Evolutionary conservation across 2,888 invertebrate genomes (phyloP).

Genomic region (Rhyacophila evoluta): DNA sequence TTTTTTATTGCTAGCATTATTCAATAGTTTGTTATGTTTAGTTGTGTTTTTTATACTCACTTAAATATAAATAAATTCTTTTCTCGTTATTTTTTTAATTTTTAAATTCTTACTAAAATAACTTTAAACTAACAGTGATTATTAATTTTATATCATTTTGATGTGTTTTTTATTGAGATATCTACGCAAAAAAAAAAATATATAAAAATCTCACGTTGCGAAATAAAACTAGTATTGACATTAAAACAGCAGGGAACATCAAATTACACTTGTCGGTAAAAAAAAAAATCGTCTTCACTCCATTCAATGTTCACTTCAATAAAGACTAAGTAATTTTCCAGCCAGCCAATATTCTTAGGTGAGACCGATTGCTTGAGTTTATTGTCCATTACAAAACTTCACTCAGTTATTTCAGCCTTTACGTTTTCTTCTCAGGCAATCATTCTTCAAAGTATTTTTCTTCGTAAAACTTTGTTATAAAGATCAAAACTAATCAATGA

Average conservation of each 20-base stretch:
- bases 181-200: not conserved
- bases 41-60: not conserved
- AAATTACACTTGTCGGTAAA: not conserved
- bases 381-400: not conserved
- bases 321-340: not conserved
- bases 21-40: too few species aligned
- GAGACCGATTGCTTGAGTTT: not conserved
- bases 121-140: too few species aligned
- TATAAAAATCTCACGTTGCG: not conserved
- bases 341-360: not conserved
- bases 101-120: not conserved
- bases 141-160: too few species aligned
- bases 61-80: not conserved
- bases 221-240: constrained; percentile 6
- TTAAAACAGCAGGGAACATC: not conserved
- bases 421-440: not conserved
- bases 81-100: not conserved
- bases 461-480: not conserved
- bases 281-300: not conserved
- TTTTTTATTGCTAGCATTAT: not conserved
- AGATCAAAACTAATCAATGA: constrained; percentile 43
- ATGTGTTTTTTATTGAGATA: not conserved
- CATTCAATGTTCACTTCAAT: not conserved
- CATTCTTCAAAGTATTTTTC: not conserved
- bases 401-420: not conserved